Evolutionary conservation across 2,113 vertebrate genomes (phyloP).

Genomic region (Paracanthobrama guichenoti): DNA sequence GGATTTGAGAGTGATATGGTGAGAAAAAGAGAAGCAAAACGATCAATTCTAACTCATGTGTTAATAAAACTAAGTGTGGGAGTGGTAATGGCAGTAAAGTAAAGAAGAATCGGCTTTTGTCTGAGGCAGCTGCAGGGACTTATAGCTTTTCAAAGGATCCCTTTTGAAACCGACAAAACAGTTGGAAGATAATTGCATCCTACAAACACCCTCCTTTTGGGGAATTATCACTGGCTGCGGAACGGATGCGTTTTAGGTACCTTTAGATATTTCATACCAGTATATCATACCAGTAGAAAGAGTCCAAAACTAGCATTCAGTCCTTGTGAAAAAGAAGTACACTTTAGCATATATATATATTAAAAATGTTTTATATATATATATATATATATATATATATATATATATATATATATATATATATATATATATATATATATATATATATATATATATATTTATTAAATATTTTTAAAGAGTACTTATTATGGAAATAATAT

Average conservation of each 20-base stretch:
- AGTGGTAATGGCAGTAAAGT: constrained; percentile 24
- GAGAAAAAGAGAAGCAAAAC: constrained; percentile 47
- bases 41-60: constrained; percentile 43
- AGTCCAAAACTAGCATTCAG: not conserved
- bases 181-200: constrained; percentile 18
- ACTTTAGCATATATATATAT: too few relatives aligned
- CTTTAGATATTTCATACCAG: not conserved
- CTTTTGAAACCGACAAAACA: constrained; percentile 41
- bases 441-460: too few relatives aligned
- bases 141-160: constrained; percentile 4
- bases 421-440: too few relatives aligned
- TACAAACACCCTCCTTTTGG: not conserved
- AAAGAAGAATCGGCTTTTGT: constrained; percentile 39
- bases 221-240: not conserved
- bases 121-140: constrained; percentile 31
- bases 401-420: too few relatives aligned
- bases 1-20: constrained; percentile 39
- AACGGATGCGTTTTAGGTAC: not conserved
- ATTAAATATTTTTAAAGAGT: too few relatives aligned
- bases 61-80: constrained; percentile 43
- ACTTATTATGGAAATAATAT: not conserved
- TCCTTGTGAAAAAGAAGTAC: not conserved
- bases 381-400: too few relatives aligned
- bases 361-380: too few relatives aligned
- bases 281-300: not conserved